Base-by-base conservation (phyloP, 2,797 vertebrate species). In the Miichthys miiuy region DNA sequence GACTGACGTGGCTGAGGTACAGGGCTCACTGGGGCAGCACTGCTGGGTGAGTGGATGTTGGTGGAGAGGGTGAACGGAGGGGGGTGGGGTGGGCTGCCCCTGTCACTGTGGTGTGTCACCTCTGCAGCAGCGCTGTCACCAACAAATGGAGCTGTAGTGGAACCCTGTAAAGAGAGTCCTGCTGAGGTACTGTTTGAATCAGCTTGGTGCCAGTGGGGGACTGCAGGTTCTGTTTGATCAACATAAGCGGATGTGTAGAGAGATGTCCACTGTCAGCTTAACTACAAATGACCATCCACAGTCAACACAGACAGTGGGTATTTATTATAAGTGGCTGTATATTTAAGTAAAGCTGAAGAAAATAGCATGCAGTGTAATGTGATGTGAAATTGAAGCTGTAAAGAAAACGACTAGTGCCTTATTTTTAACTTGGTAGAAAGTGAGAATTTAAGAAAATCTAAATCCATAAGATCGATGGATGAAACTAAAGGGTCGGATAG, bases 201-300 rank as follows among this genome's bases (percentile, higher is more conserved):
- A 93, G 90, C 88, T 88, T 88, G 91, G 68, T 80, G 86, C 90
- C 87, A 38, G 89, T 70, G 83, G 88, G 81, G 79, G 82, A 81
- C 87, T 82, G 87, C 87, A 81, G 91, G 89, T 91, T 91, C 75
- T 94, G 91, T 94, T 93, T 92, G 93, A 93, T 93, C 92, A 94
- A 93, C 91, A 93, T 88, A 87, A 93, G 89, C n/a, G 57, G 76
- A 91, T 84, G 88, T 87, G 87, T 79, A 77, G 84, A 87, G 84
- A 34, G 80, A 75, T 81, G 88, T 91, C 89, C 86, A 85, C 90
- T 77, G 79, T 83, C 86, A 81, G 73, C 77, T 80, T 85, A 91
- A 89, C 85, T 78, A 83, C 84, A 89, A 81, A 86, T 91, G 91
- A 83, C 88, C 89, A 80, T 85, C 75, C 68, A 80, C 77, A 85